Percentiles rank a stretch among this genome's conserved stretches.
Conservation (phyloP, 2,888 invertebrate genomes). For the Tetranychus truncatus region DNA sequence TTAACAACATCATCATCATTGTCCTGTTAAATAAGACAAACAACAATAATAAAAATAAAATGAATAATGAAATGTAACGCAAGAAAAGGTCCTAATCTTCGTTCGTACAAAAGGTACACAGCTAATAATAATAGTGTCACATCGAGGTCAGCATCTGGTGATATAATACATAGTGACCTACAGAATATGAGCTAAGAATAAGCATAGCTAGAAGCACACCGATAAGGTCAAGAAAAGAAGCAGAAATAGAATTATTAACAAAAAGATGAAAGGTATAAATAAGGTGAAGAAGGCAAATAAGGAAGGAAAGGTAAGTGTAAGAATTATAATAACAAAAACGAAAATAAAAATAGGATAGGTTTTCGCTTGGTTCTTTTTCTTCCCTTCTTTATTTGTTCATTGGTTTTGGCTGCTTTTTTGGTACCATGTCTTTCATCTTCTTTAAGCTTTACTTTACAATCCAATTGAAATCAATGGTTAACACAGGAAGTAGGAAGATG, state of each 20-base stretch:
- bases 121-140: not conserved
- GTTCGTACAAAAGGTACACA: no score
- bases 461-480: not conserved
- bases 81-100: not conserved
- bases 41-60: not conserved
- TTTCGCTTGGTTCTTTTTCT: not conserved
- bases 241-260: not conserved
- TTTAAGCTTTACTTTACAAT: no score
- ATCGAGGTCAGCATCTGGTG: constrained; percentile 1
- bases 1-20: not conserved
- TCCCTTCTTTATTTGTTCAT: no score
- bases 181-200: not conserved
- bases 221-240: not conserved
- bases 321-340: not conserved
- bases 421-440: no score
- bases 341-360: not conserved
- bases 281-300: not conserved
- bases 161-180: not conserved
- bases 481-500: not conserved
- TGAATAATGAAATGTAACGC: not conserved
- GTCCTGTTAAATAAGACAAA: not conserved
- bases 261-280: not conserved
- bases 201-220: not conserved
- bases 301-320: not conserved
- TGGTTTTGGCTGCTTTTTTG: no score